Base-by-base conservation (phyloP, 1,140 invertebrate species). In the Penaeus japonicus region DNA sequence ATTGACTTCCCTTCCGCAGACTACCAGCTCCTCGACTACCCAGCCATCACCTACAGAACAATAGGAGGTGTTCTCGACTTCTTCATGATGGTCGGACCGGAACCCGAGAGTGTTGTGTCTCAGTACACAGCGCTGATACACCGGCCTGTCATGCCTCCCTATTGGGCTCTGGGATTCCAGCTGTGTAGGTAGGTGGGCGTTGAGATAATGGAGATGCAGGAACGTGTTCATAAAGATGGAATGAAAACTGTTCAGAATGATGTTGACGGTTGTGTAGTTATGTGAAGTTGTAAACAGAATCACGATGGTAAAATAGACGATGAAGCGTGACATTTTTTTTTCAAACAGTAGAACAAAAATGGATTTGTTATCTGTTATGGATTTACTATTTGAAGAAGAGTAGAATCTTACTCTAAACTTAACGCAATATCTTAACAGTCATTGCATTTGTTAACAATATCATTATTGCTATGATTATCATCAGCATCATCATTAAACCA, bases 111-210 rank as follows among this genome's bases (percentile, higher is more conserved):
- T 30, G 94, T 94, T 24, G 91, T 94, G 0, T 90, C 92, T 53
- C 94, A 95, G 91, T 94, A 94, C 90, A 91, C 91, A 5, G 62
- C 80, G 18, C 90, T 92, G 62, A 90, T 91, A 75, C 91, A 91
- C 3, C 84, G 91, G 0, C 92, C 93, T 7, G 89, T 89, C 39
- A 89, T 94, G 89, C 93, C 93, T 4, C 92, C 94, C 0, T 93
- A 93, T 90, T 94, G 93, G 93, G 91, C 92, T 22, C 90, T 94
- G 10, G 93, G 93, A 0, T 94, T 92, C 91, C 93, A 94, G 84
- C 91, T 94, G 0, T 93, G 92, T 90, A 92, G 93, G 78, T 94
- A 17, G n/a, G 53, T n/a, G 55, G n/a, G 0, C 2, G 2, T 1
- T 22, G 17, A 1, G n/a, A 47, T 3, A 7, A 1, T 2, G 57